Evolutionary conservation across 2,113 vertebrate genomes (phyloP).

Genomic region (Zapus hudsonius): DNA sequence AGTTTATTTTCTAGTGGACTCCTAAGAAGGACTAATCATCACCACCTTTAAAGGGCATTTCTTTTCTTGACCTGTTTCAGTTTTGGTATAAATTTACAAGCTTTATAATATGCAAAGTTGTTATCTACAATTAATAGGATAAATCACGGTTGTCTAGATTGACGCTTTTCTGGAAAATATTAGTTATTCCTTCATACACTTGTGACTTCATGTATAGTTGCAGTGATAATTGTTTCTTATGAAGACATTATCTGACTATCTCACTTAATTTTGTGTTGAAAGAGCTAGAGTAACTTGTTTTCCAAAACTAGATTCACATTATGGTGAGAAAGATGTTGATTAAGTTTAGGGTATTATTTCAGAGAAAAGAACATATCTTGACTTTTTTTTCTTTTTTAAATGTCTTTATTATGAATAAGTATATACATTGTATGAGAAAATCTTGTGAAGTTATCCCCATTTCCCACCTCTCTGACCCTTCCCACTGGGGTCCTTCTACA

Average conservation of each 20-base stretch:
- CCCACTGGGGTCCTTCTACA: too few relatives aligned
- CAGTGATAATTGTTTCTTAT: neutral
- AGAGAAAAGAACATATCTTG: neutral
- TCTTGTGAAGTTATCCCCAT: too few relatives aligned
- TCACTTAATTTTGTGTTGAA: constrained; percentile 38
- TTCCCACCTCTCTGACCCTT: too few relatives aligned
- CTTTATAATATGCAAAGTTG: neutral
- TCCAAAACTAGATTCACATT: neutral
- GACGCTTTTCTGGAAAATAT: neutral
- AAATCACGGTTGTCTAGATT: neutral
- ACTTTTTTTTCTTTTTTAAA: too few relatives aligned
- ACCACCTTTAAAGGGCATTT: neutral
- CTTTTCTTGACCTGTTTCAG: constrained; percentile 35
- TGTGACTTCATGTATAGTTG: neutral
- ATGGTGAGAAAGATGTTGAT: neutral
- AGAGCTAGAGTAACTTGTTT: neutral
- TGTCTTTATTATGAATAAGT: too few relatives aligned
- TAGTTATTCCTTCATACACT: neutral
- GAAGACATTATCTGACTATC: neutral
- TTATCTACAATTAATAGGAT: neutral
- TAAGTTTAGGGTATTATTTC: constrained; percentile 2
- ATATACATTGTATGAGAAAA: too few relatives aligned
- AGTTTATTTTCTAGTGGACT: constrained; percentile 38
- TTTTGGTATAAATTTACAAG: neutral
- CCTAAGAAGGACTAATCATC: neutral